Evolutionary conservation across 1,140 invertebrate genomes (phyloP).

Genomic region (Zaprionus africanus): DNA sequence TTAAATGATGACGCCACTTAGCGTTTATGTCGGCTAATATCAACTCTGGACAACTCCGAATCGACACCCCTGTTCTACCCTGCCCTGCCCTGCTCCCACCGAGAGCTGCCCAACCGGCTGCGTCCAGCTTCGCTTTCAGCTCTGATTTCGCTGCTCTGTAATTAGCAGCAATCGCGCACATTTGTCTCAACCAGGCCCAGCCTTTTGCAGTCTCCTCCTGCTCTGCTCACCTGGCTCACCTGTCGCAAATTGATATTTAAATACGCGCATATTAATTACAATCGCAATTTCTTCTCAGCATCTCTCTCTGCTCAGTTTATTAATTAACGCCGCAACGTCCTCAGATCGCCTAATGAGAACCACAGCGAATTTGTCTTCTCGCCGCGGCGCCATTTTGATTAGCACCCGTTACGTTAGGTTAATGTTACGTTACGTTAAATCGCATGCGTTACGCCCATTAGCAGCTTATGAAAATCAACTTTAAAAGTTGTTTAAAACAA

Average conservation of each 20-base stretch:
- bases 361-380: constrained; percentile 70
- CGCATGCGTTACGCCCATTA: constrained; percentile 76
- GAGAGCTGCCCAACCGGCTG: background rate
- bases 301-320: constrained; percentile 52
- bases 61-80: background rate
- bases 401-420: constrained; percentile 24
- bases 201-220: constrained; percentile 23
- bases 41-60: constrained; percentile 41
- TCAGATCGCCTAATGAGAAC: constrained; percentile 66
- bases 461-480: constrained; percentile 70
- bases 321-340: constrained; percentile 67
- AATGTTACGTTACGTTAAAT: constrained; percentile 53
- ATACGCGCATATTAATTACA: constrained; percentile 81
- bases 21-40: constrained; percentile 82
- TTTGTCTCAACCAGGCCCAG: constrained; percentile 59
- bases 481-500: constrained; percentile 77
- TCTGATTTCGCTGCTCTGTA: constrained; percentile 59
- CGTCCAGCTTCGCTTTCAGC: constrained; percentile 24
- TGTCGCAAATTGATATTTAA: constrained; percentile 83
- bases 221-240: background rate
- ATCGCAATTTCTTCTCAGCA: constrained; percentile 39
- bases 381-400: constrained; percentile 20
- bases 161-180: constrained; percentile 79
- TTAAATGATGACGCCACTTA: constrained; percentile 84
- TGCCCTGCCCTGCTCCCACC: constrained; percentile 2